Evolutionary conservation across 2,113 vertebrate species (phyloP).

Genomic region (Lasiurus cinereus): DNA sequence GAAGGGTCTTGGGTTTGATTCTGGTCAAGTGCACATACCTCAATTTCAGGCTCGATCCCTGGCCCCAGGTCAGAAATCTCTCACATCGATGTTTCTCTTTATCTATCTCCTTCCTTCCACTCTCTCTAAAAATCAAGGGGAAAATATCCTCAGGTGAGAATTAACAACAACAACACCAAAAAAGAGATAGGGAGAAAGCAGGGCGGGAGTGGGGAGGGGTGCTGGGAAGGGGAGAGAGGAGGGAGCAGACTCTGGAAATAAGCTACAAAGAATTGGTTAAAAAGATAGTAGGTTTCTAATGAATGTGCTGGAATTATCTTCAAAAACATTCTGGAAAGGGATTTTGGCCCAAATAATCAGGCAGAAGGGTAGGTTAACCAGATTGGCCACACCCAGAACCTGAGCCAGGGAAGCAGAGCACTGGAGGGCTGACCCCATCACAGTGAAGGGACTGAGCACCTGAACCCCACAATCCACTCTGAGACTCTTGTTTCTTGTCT

Average conservation of each 20-base stretch:
- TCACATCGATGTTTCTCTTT: too few species aligned
- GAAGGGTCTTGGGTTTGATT: too few species aligned
- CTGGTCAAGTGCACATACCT: too few species aligned
- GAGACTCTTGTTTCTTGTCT: background rate
- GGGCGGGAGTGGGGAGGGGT: too few species aligned
- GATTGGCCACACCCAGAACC: background rate
- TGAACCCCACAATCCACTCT: background rate
- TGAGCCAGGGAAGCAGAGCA: background rate
- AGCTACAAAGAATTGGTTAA: background rate
- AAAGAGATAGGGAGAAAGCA: background rate
- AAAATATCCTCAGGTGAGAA: too few species aligned
- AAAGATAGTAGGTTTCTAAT: background rate
- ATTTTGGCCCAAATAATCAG: background rate
- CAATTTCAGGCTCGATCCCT: too few species aligned
- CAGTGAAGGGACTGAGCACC: accelerated
- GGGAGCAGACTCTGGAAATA: background rate
- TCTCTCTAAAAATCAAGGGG: too few species aligned
- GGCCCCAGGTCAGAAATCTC: too few species aligned
- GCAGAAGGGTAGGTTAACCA: background rate
- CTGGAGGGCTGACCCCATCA: background rate
- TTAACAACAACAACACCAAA: background rate
- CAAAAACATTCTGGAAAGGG: background rate
- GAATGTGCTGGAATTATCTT: background rate
- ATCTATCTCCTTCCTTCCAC: too few species aligned
- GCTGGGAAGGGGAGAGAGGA: too few species aligned